Evolutionary conservation across 2,113 vertebrate species (phyloP).

Genomic region (Carassius gibelio): DNA sequence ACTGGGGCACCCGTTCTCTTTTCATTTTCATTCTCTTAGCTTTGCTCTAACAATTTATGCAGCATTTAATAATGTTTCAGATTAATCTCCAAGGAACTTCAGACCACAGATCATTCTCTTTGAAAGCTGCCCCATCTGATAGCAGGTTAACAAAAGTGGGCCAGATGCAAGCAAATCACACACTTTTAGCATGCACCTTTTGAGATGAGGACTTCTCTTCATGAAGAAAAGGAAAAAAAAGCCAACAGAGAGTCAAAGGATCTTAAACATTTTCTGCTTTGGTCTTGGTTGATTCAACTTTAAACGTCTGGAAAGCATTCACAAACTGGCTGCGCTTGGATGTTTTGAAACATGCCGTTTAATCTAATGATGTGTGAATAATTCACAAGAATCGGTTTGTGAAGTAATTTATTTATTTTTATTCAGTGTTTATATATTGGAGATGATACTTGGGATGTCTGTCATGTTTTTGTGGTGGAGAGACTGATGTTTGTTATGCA

Average conservation of each 20-base stretch:
- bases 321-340: neutral
- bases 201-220: slow-evolving; percentile 37
- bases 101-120: slow-evolving; percentile 59
- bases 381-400: neutral
- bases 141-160: slow-evolving; percentile 58
- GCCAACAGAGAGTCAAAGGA: slow-evolving; percentile 24
- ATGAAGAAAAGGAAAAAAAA: slow-evolving; percentile 18
- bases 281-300: slow-evolving; percentile 55
- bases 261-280: slow-evolving; percentile 25
- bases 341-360: too few species aligned
- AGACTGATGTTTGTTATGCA: neutral
- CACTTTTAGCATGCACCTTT: slow-evolving; percentile 24
- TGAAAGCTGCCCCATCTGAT: slow-evolving; percentile 51
- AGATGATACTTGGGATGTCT: neutral
- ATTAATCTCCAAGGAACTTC: slow-evolving; percentile 64
- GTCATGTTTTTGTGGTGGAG: neutral
- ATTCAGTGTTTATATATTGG: neutral
- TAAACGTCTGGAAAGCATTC: neutral
- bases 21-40: neutral
- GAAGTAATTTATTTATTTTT: neutral
- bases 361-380: neutral
- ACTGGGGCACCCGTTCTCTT: neutral
- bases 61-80: slow-evolving; percentile 55
- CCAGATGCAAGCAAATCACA: slow-evolving; percentile 54
- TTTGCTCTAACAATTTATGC: neutral